phyloP scores from a whole-genome alignment of 1,140 invertebrate genomes.

The Heliothis subflexa region DNA sequence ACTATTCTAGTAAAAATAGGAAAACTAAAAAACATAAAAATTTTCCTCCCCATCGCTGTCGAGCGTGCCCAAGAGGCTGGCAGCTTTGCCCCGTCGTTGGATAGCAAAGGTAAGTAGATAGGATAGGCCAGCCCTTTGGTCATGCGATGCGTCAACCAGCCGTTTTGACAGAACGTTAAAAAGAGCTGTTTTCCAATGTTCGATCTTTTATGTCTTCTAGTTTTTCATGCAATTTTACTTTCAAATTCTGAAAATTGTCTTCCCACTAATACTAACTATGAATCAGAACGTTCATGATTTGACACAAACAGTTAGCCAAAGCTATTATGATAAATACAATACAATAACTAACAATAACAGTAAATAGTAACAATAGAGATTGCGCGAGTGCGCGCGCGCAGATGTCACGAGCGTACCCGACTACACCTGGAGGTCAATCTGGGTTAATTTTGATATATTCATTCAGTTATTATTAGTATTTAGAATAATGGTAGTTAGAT shows the following conservation, averaged over 20 bases:
- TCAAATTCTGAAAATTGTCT: background rate
- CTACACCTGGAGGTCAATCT: constrained; percentile 44
- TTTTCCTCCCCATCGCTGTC: no score
- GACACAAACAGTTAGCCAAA: constrained; percentile 11
- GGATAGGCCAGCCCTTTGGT: no score
- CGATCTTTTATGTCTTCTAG: no score
- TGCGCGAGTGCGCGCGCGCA: constrained; percentile 50
- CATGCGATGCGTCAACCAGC: no score
- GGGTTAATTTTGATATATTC: constrained; percentile 10
- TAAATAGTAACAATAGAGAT: constrained; percentile 49
- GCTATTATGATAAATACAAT: constrained; percentile 41
- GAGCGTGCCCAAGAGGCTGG: no score
- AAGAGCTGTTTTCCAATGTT: no score
- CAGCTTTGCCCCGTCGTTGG: no score
- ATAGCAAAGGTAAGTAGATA: no score
- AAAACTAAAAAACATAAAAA: no score
- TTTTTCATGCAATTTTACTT: background rate
- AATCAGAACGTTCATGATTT: constrained; percentile 1
- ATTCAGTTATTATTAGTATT: background rate
- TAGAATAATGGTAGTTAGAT: background rate
- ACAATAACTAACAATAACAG: constrained; percentile 51
- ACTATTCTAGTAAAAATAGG: no score
- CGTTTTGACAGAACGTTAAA: no score
- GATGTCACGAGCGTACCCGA: constrained; percentile 37
- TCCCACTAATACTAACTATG: background rate